A percentile compares a stretch with the other conserved stretches of the same genome.
These are phyloP conservation scores for Gallinago nigripennis DNA, from an alignment of 2,797 vertebrate genomes.

Conservation along the genomic window DNA sequence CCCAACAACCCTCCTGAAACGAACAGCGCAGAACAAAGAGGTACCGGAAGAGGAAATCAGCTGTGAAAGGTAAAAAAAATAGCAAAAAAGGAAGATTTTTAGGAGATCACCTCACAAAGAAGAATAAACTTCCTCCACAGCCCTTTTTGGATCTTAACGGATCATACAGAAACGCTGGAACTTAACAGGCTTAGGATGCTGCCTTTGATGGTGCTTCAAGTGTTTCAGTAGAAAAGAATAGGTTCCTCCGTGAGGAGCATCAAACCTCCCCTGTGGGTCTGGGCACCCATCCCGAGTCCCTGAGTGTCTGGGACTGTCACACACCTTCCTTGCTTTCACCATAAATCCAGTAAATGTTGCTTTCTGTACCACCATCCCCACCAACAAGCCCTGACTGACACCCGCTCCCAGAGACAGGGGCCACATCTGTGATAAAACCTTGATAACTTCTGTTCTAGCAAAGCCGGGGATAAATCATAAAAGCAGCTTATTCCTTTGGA, in stretches of 20 bases:
- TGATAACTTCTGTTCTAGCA: neutral
- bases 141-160: neutral
- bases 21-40: neutral
- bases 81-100: neutral
- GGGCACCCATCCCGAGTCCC: neutral
- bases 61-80: neutral
- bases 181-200: neutral
- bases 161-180: neutral
- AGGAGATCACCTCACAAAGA: neutral
- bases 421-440: neutral
- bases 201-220: neutral
- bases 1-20: neutral
- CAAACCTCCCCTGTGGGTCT: neutral
- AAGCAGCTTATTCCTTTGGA: neutral
- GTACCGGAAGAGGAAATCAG: neutral
- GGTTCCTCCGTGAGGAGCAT: fast-evolving
- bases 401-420: neutral
- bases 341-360: neutral
- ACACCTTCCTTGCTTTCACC: fast-evolving
- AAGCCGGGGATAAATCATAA: neutral
- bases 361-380: neutral
- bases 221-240: neutral
- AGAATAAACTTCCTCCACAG: neutral
- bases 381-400: neutral
- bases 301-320: neutral